Evolutionary conservation across 2,888 invertebrate species (phyloP).

Genomic region (Pachymerium ferrugineum): DNA sequence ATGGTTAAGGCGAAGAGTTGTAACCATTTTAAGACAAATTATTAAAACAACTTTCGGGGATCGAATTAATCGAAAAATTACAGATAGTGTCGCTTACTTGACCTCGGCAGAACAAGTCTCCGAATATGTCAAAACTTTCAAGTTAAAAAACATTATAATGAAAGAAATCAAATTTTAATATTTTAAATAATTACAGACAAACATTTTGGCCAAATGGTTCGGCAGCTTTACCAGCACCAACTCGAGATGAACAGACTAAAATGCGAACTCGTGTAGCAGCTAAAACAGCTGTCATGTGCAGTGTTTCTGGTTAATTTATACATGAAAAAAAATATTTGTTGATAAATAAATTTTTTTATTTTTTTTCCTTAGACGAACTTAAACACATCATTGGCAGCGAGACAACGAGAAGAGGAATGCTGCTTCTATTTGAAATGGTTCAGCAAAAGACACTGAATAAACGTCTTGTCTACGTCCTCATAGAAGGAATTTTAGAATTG

Average conservation of each 20-base stretch:
- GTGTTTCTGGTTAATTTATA: conserved; percentile 61
- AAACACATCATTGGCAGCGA: conserved; percentile 84
- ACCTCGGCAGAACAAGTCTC: conserved; percentile 85
- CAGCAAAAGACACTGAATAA: conserved; percentile 80
- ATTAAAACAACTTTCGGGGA: conserved; percentile 75
- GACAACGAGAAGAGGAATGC: conserved; percentile 72
- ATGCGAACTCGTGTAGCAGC: conserved; percentile 77
- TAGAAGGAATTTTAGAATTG: conserved; percentile 73
- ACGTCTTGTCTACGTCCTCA: conserved; percentile 71
- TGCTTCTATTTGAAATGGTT: conserved; percentile 79
- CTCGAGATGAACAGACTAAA: conserved; percentile 56
- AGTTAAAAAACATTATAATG: conserved; percentile 54
- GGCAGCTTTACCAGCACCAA: conserved; percentile 53
- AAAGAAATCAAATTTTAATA: not conserved
- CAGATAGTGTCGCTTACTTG: conserved; percentile 77
- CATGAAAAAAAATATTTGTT: not conserved
- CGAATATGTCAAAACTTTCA: conserved; percentile 75
- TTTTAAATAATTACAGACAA: conserved; percentile 47
- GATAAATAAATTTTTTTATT: not conserved
- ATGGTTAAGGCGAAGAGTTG: conserved; percentile 70
- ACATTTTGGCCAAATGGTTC: conserved; percentile 57
- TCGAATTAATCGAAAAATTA: conserved; percentile 75
- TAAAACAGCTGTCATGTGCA: conserved; percentile 75
- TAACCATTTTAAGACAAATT: conserved; percentile 68
- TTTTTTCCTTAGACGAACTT: conserved; percentile 65